A percentile compares a stretch with the other conserved stretches of the same genome.
These are phyloP conservation scores for Petaurus breviceps DNA, from an alignment of 2,113 vertebrate genomes.

Conservation along the genomic window DNA sequence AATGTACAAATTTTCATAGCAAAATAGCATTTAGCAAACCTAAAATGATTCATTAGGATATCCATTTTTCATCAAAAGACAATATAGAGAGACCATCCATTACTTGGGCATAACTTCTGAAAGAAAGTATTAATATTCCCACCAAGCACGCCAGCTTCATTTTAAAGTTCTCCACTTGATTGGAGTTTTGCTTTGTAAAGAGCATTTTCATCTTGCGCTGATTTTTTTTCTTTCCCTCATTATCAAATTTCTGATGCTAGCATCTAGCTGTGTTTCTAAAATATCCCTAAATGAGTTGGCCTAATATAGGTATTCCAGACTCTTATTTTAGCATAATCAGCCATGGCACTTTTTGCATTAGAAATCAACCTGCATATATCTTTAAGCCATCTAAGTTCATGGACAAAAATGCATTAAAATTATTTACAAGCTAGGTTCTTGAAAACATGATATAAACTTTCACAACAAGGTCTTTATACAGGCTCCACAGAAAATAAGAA, in stretches of 20 bases:
- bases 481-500: constrained; percentile 77
- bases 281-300: constrained; percentile 33
- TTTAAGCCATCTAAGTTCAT: constrained; percentile 50
- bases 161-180: not conserved
- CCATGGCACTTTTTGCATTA: constrained; percentile 59
- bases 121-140: not conserved
- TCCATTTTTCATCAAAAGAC: constrained; percentile 48
- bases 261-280: constrained; percentile 66
- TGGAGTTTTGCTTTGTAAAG: constrained; percentile 60
- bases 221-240: constrained; percentile 35
- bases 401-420: constrained; percentile 73
- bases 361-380: constrained; percentile 40
- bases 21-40: constrained; percentile 24
- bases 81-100: constrained; percentile 33
- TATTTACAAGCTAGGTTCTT: constrained; percentile 78
- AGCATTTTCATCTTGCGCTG: constrained; percentile 63
- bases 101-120: constrained; percentile 38
- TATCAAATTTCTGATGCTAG: constrained; percentile 64
- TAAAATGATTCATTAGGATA: constrained; percentile 52
- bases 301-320: constrained; percentile 53
- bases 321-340: constrained; percentile 59
- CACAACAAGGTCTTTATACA: constrained; percentile 72
- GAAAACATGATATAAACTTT: constrained; percentile 68
- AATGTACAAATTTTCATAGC: not conserved
- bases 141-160: not conserved